Evolutionary conservation across 2,113 vertebrate species (phyloP), one percentile per base, ranked within the genome.

Genomic region (Apistogramma diplotaenia): DNA sequence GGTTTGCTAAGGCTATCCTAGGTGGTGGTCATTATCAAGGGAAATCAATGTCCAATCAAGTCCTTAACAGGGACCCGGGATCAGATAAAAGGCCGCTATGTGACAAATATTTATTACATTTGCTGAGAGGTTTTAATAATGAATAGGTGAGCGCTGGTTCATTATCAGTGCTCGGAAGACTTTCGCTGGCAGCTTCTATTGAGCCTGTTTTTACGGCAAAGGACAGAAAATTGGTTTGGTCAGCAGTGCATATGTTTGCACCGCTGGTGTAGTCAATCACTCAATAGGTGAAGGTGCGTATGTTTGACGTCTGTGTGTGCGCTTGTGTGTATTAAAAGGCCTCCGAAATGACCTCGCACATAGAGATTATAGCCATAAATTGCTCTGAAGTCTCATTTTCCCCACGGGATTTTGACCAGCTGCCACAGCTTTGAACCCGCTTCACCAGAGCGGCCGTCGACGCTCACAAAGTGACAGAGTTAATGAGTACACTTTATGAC

Each of bases 41-140:
- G 72, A 88, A 91, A 94, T 94, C 93, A 89, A 91, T 94, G 87
- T 70, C 81, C 75, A 92, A 94, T 94, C 91, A 91, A 86, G 91
- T 82, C 54, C 61, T 19, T 27, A 74, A 85, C 80, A 4, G 25
- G 29, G 40, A 76, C 65, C 58, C 18, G 3, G 56, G 6, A 65
- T 62, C 60, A 51, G 70, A 87, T 60, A 40, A 19, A 81, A 37
- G 9, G 59, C 74, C 8, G 31, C 35, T 79, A 53, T 31, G 54
- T 35, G 78, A 74, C 21, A 67, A 54, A 81, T 73, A 76, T 79
- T 74, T 83, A 75, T 83, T n/a, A 79, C 35, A 70, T 88, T 23
- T 51, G 65, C 27, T 40, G 53, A 54, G 54, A 40, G 35, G 19
- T 61, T 74, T 60, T 13, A 40, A 56, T 58, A 27, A 76, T 46